phyloP scores from a whole-genome alignment of 2,888 invertebrate species.

The Leptinotarsa tumamoca region DNA sequence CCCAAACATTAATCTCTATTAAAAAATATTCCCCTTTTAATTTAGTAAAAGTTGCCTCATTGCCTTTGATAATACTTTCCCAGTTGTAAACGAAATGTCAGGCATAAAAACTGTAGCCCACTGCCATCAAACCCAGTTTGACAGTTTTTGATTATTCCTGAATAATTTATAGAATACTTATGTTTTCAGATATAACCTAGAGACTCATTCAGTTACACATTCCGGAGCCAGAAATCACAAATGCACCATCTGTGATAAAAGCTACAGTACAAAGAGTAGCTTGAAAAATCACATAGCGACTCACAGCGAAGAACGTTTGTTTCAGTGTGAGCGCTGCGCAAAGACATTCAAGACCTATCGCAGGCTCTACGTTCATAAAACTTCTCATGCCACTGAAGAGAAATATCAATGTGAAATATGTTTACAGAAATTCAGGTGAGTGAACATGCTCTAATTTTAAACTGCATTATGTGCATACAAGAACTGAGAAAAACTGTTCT shows the following conservation, averaged over 20 bases:
- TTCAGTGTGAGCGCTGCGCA: slow-evolving; percentile 54
- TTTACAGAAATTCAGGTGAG: slow-evolving; percentile 66
- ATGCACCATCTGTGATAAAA: slow-evolving; percentile 55
- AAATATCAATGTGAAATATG: slow-evolving; percentile 69
- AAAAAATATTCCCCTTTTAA: too few species aligned
- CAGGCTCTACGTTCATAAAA: slow-evolving; percentile 57
- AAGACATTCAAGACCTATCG: slow-evolving; percentile 58
- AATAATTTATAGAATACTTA: background rate
- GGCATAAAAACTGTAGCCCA: too few species aligned
- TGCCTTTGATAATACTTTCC: too few species aligned
- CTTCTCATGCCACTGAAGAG: slow-evolving; percentile 67
- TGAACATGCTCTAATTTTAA: too few species aligned
- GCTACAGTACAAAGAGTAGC: slow-evolving; percentile 54
- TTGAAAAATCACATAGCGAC: slow-evolving; percentile 55
- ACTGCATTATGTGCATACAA: too few species aligned
- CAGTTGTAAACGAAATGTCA: too few species aligned
- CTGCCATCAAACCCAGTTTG: too few species aligned
- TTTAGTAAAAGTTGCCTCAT: too few species aligned
- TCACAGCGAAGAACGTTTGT: slow-evolving; percentile 54
- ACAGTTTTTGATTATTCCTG: too few species aligned
- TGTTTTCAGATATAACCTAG: slow-evolving; percentile 53
- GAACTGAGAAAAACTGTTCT: too few species aligned
- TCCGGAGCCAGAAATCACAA: slow-evolving; percentile 56
- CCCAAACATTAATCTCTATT: too few species aligned
- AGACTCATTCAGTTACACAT: slow-evolving; percentile 57